A percentile compares a stretch with the other conserved stretches of the same genome.
phyloP scores from a whole-genome alignment of 1,140 invertebrate genomes.

The Brachionus manjavacas region DNA sequence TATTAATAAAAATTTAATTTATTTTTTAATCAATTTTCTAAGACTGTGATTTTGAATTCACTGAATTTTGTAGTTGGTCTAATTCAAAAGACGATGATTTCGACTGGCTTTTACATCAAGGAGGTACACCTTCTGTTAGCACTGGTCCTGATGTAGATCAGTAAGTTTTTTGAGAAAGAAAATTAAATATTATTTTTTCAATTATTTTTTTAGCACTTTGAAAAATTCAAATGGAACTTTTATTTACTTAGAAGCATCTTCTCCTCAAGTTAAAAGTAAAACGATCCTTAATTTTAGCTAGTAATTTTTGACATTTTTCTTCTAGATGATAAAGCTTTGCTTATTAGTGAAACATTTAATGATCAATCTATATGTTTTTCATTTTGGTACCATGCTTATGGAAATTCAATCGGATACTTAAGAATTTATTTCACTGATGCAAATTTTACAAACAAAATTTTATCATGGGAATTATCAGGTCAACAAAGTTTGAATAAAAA shows the following conservation, averaged over 20 bases:
- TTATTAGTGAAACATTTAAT: constrained; percentile 40
- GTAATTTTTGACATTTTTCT: background rate
- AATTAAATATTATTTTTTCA: background rate
- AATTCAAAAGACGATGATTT: constrained; percentile 44
- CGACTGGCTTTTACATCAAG: constrained; percentile 49
- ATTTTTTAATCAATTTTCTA: background rate
- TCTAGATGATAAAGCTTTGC: constrained; percentile 25
- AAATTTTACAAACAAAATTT: constrained; percentile 46
- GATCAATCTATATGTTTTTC: background rate
- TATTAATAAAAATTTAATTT: background rate
- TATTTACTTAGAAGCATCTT: constrained; percentile 44
- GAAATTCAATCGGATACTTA: constrained; percentile 43
- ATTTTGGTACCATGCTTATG: constrained; percentile 43
- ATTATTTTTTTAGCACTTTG: constrained; percentile 2
- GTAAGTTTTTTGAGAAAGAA: background rate
- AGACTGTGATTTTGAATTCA: constrained; percentile 11
- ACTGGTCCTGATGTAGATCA: constrained; percentile 63
- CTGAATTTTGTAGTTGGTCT: constrained; percentile 30
- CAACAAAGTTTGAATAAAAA: background rate
- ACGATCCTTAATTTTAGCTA: background rate
- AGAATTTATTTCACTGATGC: constrained; percentile 48
- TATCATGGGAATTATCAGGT: background rate
- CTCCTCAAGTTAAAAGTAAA: background rate
- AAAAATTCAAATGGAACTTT: constrained; percentile 43
- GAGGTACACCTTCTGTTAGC: constrained; percentile 46